Conservation (phyloP, 2,113 vertebrate genomes). For the Anarrhichthys ocellatus region DNA sequence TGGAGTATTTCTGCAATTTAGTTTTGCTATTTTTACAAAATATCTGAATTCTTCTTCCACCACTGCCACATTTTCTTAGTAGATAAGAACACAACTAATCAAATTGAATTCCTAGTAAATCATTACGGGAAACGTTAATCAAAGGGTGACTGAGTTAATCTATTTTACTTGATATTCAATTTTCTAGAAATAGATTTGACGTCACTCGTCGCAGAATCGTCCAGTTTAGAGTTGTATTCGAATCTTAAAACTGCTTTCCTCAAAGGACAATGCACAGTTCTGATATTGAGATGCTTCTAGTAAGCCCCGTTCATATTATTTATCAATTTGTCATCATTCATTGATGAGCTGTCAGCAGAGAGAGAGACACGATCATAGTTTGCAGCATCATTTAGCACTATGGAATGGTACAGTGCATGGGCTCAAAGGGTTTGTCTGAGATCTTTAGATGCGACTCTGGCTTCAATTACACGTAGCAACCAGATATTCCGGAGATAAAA, state of each 20-base stretch:
- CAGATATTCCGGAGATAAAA: constrained; percentile 86
- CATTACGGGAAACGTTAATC: neutral
- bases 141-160: neutral
- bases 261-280: neutral
- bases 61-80: neutral
- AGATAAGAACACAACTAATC: neutral
- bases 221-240: neutral
- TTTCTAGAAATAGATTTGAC: constrained; percentile 3
- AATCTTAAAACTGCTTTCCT: neutral
- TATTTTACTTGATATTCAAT: neutral
- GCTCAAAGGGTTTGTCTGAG: constrained; percentile 80
- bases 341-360: constrained; percentile 82
- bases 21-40: neutral
- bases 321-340: constrained; percentile 74
- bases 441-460: constrained; percentile 83
- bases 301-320: constrained; percentile 20
- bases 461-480: constrained; percentile 87
- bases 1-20: neutral
- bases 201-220: neutral
- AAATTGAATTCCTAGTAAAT: neutral
- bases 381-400: constrained; percentile 74
- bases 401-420: constrained; percentile 64
- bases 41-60: neutral
- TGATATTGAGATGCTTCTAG: constrained; percentile 13
- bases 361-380: constrained; percentile 63